Evolutionary conservation across 2,888 invertebrate species (phyloP), one percentile per base, ranked within the genome.

Genomic region (Noctua pronuba): DNA sequence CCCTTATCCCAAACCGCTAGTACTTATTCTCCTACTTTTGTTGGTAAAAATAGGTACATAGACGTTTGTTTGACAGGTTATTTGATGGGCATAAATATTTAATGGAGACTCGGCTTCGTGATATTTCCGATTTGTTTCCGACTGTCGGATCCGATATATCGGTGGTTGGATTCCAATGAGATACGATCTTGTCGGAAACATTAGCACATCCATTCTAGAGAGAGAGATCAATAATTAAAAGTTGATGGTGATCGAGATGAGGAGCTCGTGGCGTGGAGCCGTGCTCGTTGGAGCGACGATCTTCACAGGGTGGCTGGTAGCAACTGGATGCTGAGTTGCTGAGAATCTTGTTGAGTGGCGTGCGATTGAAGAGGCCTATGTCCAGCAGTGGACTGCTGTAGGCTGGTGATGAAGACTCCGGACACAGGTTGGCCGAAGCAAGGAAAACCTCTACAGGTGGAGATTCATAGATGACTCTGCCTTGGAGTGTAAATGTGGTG

Each of bases 81-180:
- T 82, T 71, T 82, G 75, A 71, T 68, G 52, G 67, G 28, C 41
- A 82, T 82, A 79, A 71, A 82, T 82, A 82, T 82, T 82, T 65
- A 74, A 82, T 64, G 64, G 79, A 49, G 58, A 24, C 31, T 73
- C 70, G 52, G 38, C 65, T 46, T 21, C 21, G 62, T 49, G 74
- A 64, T 74, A 64, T 74, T 58, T 65, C 66, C 82, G 70, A 62
- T 73, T 70, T 66, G 52, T 70, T 65, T 58, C 64, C 65, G 60
- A 82, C 38, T 80, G 80, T 80, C 80, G 65, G 69, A 31, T 73
- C 60, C 62, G 58, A 82, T 73, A 21, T 64, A 55, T 76, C 46
- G 31, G 28, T 35, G n/a, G 46, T 55, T 67, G 52, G 55, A 62
- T 49, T 66, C 21, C 10, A 65, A 78, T 35, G 24, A 72, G 46